Conservation (phyloP, 2,113 vertebrate genomes). For the Reinhardtius hippoglossoides region DNA sequence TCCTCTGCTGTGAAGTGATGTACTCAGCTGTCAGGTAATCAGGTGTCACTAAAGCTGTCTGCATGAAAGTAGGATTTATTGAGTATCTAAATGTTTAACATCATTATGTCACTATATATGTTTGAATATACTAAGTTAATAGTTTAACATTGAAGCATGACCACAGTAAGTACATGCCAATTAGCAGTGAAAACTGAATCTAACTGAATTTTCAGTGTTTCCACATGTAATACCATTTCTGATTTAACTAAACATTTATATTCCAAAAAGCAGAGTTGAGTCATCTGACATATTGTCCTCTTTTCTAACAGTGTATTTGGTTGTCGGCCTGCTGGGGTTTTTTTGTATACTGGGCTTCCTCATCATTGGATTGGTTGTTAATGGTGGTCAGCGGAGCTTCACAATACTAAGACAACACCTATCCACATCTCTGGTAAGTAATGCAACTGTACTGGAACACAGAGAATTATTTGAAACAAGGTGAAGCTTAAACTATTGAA, state of each 20-base stretch:
- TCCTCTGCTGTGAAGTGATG: no score
- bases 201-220: not conserved
- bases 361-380: conserved; percentile 10
- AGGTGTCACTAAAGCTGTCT: no score
- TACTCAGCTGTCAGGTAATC: no score
- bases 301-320: conserved; percentile 32
- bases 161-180: no score
- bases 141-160: no score
- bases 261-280: not conserved
- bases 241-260: not conserved
- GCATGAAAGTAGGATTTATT: no score
- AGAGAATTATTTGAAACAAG: not conserved
- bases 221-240: not conserved
- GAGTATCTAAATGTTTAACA: no score
- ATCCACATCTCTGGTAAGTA: conserved; percentile 25
- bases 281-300: not conserved
- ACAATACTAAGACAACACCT: not conserved
- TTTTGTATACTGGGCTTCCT: conserved; percentile 27
- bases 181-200: not conserved
- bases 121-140: no score
- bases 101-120: no score
- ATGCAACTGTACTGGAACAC: not conserved
- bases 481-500: not conserved
- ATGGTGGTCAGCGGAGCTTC: not conserved
- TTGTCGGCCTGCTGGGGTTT: conserved; percentile 28